These are phyloP conservation scores for Epirrhoe tristata DNA, from an alignment of 2,888 invertebrate species.

Conservation along the genomic window DNA sequence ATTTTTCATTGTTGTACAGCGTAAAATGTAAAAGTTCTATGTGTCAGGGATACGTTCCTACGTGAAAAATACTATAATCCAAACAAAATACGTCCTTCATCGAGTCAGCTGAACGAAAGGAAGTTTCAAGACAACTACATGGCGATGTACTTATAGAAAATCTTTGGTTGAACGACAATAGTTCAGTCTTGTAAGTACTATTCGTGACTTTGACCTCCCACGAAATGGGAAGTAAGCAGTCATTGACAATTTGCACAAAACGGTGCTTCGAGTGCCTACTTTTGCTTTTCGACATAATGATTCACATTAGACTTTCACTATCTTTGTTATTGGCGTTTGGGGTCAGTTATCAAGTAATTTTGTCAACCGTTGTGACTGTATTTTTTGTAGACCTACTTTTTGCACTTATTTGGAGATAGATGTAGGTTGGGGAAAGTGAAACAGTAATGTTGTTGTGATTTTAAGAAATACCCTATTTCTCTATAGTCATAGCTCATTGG, in stretches of 20 bases:
- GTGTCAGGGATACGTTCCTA: no score
- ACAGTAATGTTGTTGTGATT: neutral
- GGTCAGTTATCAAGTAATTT: conserved; percentile 46
- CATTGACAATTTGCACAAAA: conserved; percentile 34
- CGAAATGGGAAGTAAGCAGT: conserved; percentile 21
- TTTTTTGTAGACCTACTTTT: conserved; percentile 24
- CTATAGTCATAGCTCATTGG: no score
- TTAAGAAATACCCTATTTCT: neutral
- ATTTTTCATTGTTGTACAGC: no score
- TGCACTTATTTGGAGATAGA: conserved; percentile 18
- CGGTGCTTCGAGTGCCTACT: conserved; percentile 28
- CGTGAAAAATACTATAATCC: no score
- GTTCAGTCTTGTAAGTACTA: no score
- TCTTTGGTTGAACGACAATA: no score
- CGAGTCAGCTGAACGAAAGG: no score
- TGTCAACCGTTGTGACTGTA: conserved; percentile 41
- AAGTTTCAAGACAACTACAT: no score
- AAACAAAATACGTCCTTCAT: no score
- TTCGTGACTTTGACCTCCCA: conserved; percentile 24
- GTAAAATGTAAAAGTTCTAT: no score
- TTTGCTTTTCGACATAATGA: conserved; percentile 36
- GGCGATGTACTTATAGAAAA: no score
- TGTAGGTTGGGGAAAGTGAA: conserved; percentile 24
- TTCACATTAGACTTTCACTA: conserved; percentile 43
- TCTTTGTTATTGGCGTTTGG: conserved; percentile 40